Evolutionary conservation across 1,140 invertebrate genomes (phyloP), one percentile per base, ranked within the genome.

Genomic region (Leptinotarsa undecemlineata): DNA sequence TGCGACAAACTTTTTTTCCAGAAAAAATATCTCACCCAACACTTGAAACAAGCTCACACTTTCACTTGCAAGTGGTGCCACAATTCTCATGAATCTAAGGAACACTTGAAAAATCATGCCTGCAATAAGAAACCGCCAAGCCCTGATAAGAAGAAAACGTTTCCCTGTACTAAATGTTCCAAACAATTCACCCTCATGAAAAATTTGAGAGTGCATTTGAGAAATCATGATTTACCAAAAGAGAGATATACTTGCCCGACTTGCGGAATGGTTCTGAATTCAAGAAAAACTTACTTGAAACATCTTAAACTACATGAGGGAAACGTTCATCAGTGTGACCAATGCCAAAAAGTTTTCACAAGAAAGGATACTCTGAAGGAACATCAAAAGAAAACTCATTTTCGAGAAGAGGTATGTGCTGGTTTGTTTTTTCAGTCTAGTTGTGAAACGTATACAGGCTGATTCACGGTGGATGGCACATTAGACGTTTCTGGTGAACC

Each of bases 301-400:
- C 85, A 85, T 78, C 71, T 79, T 17, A 74, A 75, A 51, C 74
- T 74, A 3, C 85, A 86, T 72, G 72, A 79, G 8, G 77, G 79
- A 66, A 73, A 75, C 26, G 48, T 69, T 13, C 81, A 78, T 74
- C 17, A 73, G 17, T 86, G 85, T 76, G 71, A 79, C 48, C 76
- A 81, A 11, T 86, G 85, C 71, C 77, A 80, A 62, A 85, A 84
- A 67, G 77, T 77, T 19, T 85, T 85, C 72, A 68, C 74, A 63
- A 69, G 82, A 26, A 67, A 51, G 8, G 80, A 82, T 67, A 76
- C 48, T 62, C 80, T 82, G 21, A 74, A 78, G 69, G 71, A 74
- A 48, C 83, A 83, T 76, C 73, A 17, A 57, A 68, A 14, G 66
- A 68, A 42, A 42, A 47, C 33, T 21, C 20, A 21, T 21, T 15